Evolutionary conservation across 2,888 invertebrate genomes (phyloP), one percentile per base, ranked within the genome.

Genomic region (Liodrosophila aerea): DNA sequence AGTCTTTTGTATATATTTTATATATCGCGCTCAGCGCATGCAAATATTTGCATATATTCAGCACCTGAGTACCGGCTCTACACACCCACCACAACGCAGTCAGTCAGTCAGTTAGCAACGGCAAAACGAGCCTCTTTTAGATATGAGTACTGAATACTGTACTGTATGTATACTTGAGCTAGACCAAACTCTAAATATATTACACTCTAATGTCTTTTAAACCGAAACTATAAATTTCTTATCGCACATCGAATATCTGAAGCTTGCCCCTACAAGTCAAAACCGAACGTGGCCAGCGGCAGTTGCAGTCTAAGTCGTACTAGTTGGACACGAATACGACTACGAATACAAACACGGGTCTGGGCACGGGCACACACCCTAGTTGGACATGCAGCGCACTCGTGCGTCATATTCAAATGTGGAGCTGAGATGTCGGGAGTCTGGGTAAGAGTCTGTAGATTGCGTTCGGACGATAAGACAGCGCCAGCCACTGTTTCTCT

Each of bases 171-270:
- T 9, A 37, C 9, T 15, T 16, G 7, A 11, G 5, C 18, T 4
- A 40, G 31, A 36, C 64, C 77, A 61, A 63, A 66, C 73, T 84
- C 66, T 53, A 86, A 86, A 78, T 78, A 78, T 78, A 78, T 78
- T 78, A 86, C 86, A 76, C 85, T 78, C 78, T 84, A 78, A 78
- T 86, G 86, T 85, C 86, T 78, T 78, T 78, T 77, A 78, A 84
- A 81, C 85, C 83, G 78, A 86, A 78, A 78, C 78, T 78, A 78
- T 78, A 78, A 78, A 78, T 78, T 78, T 84, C 86, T 78, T 78
- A 78, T 78, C 78, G 85, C 70, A 70, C 74, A 78, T 86, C 78
- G 85, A 78, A 78, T 62, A 78, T 78, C 78, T 22, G 22, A 84
- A 77, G 83, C 77, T 78, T 77, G 76, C 86, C 86, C 76, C 72